These are phyloP conservation scores for Omphaloscelis lunosa DNA, from an alignment of 2,888 invertebrate species.

Conservation along the genomic window DNA sequence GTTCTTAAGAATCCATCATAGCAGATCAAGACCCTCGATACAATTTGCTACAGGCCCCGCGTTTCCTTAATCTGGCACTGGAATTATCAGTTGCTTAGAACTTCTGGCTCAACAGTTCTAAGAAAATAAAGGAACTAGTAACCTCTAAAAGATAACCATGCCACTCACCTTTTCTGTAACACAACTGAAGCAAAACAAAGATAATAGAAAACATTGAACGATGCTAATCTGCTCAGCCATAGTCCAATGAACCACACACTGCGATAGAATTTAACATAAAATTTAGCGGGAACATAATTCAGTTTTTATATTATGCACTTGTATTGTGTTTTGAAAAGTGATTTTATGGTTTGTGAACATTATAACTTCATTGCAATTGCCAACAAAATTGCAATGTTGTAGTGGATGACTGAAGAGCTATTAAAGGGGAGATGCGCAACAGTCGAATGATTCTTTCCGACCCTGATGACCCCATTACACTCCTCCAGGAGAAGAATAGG, in stretches of 20 bases:
- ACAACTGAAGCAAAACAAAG: conserved; percentile 29
- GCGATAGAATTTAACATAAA: neutral
- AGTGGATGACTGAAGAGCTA: neutral
- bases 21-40: too few species aligned
- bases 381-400: neutral
- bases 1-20: too few species aligned
- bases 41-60: too few species aligned
- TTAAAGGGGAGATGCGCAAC: too few species aligned
- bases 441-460: too few species aligned
- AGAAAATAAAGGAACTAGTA: neutral
- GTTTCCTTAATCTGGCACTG: too few species aligned
- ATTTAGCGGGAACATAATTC: neutral
- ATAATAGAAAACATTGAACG: conserved; percentile 18
- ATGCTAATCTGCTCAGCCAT: conserved; percentile 30
- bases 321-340: conserved; percentile 1
- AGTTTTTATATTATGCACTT: conserved; percentile 9
- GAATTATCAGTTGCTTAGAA: neutral
- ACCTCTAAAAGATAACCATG: neutral
- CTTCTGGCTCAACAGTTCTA: neutral
- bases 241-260: neutral
- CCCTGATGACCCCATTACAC: too few species aligned
- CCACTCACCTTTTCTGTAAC: conserved; percentile 55
- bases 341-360: conserved; percentile 46
- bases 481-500: too few species aligned
- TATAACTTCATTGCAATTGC: conserved; percentile 30